Evolutionary conservation across 2,797 vertebrate genomes (phyloP), one percentile per base, ranked within the genome.

Genomic region (Intellagama lesueurii): DNA sequence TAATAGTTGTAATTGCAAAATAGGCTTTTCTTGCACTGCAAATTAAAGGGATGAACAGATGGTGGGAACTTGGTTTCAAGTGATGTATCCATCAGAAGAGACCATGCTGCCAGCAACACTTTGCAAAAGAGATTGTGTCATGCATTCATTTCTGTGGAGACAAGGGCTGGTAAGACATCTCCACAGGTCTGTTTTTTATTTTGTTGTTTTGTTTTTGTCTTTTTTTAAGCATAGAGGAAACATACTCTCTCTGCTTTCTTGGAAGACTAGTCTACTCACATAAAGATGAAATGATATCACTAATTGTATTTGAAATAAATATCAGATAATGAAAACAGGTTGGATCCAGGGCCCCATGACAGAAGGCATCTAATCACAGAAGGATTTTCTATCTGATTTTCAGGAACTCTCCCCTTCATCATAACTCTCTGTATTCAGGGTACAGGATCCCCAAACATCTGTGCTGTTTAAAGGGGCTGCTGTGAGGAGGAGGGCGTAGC

Each of bases 41-140:
- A 94, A 91, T 83, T 93, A 91, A 95, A 92, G 91, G 92, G 88
- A 81, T 90, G 95, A 95, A 94, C 94, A 96, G 94, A 96, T 94
- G 95, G 95, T 0, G 17, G 93, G 92, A 85, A 91, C 89, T 92
- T 92, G 92, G 92, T 91, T 95, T 92, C 91, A 91, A 95, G 94
- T 83, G 93, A 95, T 94, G 94, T 91, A 92, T 95, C 93, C 92
- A 91, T 92, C 93, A 95, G 81, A 94, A 93, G 79, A 90, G 91
- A 91, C 90, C 87, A 22, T 1, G 56, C 90, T 95, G 92, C 91
- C 95, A 95, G 92, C 85, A 85, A 56, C n/a, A 52, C 92, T 94
- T 89, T 94, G 91, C 91, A 92, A 87, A 87, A 82, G 78, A 87
- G 87, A 93, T 86, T 79, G 64, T 76, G 88, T 88, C 32, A 11